Conservation (phyloP, 2,888 invertebrate genomes). For the Cryptosula pallasiana region DNA sequence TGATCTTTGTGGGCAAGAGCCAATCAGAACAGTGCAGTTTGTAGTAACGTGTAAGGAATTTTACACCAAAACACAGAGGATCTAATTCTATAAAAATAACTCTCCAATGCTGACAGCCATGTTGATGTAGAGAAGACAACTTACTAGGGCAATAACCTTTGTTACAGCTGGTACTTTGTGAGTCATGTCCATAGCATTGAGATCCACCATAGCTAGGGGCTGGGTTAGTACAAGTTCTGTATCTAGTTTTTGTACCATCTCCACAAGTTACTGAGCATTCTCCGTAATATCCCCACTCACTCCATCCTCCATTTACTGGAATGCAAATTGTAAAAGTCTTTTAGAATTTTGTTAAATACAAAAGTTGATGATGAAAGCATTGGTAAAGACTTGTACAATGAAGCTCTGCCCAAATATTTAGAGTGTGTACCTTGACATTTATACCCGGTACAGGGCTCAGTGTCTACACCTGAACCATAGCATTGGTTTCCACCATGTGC, state of each 20-base stretch:
- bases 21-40: too few relatives aligned
- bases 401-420: background rate
- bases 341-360: background rate
- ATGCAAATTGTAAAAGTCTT: background rate
- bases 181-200: constrained; percentile 33
- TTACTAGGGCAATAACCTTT: too few relatives aligned
- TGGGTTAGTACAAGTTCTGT: constrained; percentile 14
- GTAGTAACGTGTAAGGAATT: too few relatives aligned
- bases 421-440: background rate
- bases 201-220: constrained; percentile 37
- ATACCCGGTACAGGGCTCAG: background rate
- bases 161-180: background rate
- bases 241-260: background rate
- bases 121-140: background rate
- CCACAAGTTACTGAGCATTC: constrained; percentile 4
- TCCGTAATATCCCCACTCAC: constrained; percentile 41
- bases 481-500: constrained; percentile 40
- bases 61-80: too few relatives aligned
- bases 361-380: background rate
- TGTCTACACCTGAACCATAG: constrained; percentile 28
- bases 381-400: too few relatives aligned
- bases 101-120: background rate
- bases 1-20: too few relatives aligned
- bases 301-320: constrained; percentile 45
- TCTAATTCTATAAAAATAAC: too few relatives aligned